These are phyloP conservation scores for Ariolimax columbianus DNA, from an alignment of 2,888 invertebrate genomes.

Conservation along the genomic window DNA sequence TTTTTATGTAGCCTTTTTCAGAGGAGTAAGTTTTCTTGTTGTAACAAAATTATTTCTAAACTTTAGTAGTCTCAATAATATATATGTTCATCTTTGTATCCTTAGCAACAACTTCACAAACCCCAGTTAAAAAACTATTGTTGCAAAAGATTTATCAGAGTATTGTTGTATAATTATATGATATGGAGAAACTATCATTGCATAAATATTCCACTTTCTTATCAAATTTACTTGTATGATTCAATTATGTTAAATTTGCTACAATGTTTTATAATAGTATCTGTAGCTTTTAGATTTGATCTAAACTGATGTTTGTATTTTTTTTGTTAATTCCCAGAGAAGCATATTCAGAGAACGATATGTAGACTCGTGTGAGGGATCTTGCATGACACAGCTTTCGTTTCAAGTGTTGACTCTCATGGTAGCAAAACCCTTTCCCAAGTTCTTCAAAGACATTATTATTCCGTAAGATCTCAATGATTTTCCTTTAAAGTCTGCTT, in stretches of 20 bases:
- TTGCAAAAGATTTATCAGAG: too few relatives aligned
- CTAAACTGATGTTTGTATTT: conserved; percentile 71
- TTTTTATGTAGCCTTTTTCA: conserved; percentile 80
- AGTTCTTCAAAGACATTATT: conserved; percentile 79
- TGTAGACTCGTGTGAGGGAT: conserved; percentile 70
- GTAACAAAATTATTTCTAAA: too few relatives aligned
- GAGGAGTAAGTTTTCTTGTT: conserved; percentile 74
- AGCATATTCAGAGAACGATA: conserved; percentile 61
- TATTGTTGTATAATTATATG: too few relatives aligned
- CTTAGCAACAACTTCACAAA: too few relatives aligned
- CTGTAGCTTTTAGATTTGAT: neutral
- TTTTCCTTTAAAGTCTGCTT: neutral
- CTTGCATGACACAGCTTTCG: conserved; percentile 80
- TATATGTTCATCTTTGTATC: too few relatives aligned
- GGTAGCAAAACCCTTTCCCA: conserved; percentile 80
- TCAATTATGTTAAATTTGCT: too few relatives aligned
- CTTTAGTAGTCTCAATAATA: too few relatives aligned
- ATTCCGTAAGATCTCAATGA: conserved; percentile 77
- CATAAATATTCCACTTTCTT: too few relatives aligned
- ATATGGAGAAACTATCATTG: too few relatives aligned
- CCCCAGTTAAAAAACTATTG: too few relatives aligned
- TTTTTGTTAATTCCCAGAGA: conserved; percentile 1
- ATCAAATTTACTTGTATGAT: too few relatives aligned
- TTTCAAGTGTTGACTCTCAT: conserved; percentile 80
- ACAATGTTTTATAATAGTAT: too few relatives aligned